These are phyloP conservation scores for Ceyx cyanopectus DNA, from an alignment of 2,113 vertebrate species.

Conservation along the genomic window DNA sequence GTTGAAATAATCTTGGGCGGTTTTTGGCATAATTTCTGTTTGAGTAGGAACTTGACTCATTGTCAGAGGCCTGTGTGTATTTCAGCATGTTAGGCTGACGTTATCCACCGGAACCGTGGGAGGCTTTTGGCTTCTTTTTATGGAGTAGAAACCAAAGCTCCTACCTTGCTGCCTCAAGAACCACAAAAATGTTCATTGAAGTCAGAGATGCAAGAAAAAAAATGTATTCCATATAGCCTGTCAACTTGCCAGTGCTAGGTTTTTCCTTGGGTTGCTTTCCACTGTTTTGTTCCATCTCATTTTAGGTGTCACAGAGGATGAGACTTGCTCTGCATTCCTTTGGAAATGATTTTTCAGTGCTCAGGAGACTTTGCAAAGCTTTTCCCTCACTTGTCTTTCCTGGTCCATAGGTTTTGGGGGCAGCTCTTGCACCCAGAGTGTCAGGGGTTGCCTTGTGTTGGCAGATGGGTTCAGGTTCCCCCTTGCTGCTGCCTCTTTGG, in stretches of 20 bases:
- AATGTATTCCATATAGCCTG: background rate
- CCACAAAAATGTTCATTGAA: slow-evolving; percentile 47
- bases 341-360: slow-evolving; percentile 37
- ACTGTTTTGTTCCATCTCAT: background rate
- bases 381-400: background rate
- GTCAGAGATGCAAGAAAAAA: slow-evolving; percentile 26
- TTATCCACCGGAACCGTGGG: slow-evolving; percentile 47
- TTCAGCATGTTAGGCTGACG: slow-evolving; percentile 25
- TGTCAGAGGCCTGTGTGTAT: slow-evolving; percentile 45
- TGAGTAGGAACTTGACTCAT: slow-evolving; percentile 61
- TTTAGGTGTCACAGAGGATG: background rate
- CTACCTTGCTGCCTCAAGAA: slow-evolving; percentile 44
- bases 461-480: background rate
- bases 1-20: slow-evolving; percentile 58
- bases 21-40: slow-evolving; percentile 46
- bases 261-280: slow-evolving; percentile 2
- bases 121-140: slow-evolving; percentile 45
- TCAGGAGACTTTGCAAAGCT: background rate
- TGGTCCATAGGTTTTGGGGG: background rate
- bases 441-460: background rate
- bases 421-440: background rate
- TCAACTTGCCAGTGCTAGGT: background rate
- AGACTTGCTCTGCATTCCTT: background rate
- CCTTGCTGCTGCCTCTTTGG: background rate
- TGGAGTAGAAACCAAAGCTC: slow-evolving; percentile 16